phyloP scores from a whole-genome alignment of 2,797 vertebrate genomes.

The Squalus acanthias region DNA sequence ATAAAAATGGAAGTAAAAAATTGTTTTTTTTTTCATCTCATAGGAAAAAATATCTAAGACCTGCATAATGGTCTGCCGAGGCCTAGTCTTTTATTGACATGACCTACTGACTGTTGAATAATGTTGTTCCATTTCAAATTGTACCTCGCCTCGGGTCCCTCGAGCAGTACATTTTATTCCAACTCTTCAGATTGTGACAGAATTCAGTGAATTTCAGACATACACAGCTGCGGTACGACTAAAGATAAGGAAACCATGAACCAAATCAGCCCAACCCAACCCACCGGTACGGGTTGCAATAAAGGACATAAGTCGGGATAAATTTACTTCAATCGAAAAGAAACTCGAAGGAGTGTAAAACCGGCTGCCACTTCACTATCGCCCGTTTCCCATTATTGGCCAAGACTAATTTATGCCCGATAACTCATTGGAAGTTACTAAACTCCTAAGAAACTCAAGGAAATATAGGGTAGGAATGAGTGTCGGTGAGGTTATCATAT shows the following conservation, averaged over 20 bases:
- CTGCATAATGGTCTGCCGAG: not conserved
- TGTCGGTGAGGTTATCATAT: not conserved
- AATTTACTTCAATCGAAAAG: too few species aligned
- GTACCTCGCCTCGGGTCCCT: not conserved
- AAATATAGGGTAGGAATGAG: not conserved
- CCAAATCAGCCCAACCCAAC: not conserved
- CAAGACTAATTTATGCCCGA: not conserved
- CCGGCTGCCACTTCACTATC: not conserved
- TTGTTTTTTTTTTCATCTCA: not conserved
- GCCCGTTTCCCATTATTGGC: not conserved
- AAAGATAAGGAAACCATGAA: not conserved
- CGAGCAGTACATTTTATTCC: constrained; percentile 13
- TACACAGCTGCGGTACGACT: not conserved
- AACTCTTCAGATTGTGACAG: not conserved
- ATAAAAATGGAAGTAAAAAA: not conserved
- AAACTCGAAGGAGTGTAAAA: not conserved
- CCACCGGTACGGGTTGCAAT: not conserved
- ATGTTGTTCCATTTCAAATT: constrained; percentile 10
- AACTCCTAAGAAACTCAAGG: not conserved
- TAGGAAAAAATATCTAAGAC: not conserved
- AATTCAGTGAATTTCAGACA: not conserved
- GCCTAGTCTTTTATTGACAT: constrained; percentile 25
- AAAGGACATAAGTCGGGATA: not conserved
- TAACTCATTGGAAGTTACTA: not conserved
- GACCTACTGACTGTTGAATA: constrained; percentile 6